Base-by-base conservation (phyloP, 2,888 invertebrate species). In the Tetanocera ferruginea region DNA sequence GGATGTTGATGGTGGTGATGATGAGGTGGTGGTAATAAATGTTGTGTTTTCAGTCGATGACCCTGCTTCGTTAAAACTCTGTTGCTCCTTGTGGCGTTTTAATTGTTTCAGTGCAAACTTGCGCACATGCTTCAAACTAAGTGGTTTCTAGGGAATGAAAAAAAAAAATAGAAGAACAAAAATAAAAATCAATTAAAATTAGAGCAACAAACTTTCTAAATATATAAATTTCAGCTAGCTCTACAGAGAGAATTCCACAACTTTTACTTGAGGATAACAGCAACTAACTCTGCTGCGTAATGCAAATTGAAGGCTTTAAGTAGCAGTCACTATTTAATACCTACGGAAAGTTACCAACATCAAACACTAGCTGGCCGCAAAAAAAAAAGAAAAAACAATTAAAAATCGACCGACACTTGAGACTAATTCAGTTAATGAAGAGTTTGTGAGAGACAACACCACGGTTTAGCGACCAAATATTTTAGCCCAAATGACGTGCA, bases 51-150 rank as follows among this genome's bases (percentile, higher is more conserved):
- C 17, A 14, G 55, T 55, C 55, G 55, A 55, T 55, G 55, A 23
- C 19, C 55, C 31, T 5, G 64, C 34, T 31, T 8, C 64, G 64
- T 64, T 31, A 9, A 31, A 71, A 28, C 14, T 55, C 55, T 55
- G 55, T n/a, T 55, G 78, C 73, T 79, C 79, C 76, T 80, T 78
- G 76, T 81, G 72, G 79, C 83, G 82, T 80, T 83, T 85, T 6
- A 85, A 82, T 71, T 83, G 84, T 70, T 84, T 83, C 78, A 84
- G 82, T 77, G 85, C 84, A 80, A 84, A 83, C 79, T 84, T 86
- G 60, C 85, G 84, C 25, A 84, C 80, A 75, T 82, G 79, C 78
- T 85, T 86, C 8, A 86, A 78, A 71, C 82, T 83, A 67, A 84
- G 77, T 75, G 82, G 84, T 81, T 85, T 85, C 86, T 86, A 78